Conservation (phyloP, 2,797 vertebrate genomes). For the Cuculus canorus region DNA sequence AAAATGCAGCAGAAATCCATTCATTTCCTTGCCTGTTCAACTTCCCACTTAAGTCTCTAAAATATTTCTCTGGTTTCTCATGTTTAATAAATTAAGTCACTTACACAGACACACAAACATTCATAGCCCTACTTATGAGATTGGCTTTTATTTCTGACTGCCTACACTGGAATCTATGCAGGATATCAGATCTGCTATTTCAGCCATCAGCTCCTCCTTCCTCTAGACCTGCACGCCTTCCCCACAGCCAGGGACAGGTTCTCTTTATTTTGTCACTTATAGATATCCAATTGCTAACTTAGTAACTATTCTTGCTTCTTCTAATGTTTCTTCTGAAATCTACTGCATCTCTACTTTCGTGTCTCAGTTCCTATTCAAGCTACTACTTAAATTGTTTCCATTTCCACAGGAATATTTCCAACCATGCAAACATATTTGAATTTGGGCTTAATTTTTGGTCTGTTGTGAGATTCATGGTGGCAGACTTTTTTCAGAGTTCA, state of each 20-base stretch:
- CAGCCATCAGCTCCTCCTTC: background rate
- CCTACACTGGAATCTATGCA: background rate
- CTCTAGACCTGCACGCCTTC: background rate
- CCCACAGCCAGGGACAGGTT: background rate
- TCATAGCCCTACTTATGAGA: background rate
- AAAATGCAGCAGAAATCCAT: background rate
- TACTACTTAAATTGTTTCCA: background rate
- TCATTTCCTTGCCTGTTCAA: background rate
- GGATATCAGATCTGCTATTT: background rate
- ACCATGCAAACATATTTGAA: background rate
- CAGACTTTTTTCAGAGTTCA: background rate
- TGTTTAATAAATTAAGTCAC: background rate
- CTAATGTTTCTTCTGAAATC: background rate
- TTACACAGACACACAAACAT: background rate
- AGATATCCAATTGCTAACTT: background rate
- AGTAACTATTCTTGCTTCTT: background rate
- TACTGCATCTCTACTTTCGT: background rate
- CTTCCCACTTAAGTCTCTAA: background rate
- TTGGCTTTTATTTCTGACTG: background rate
- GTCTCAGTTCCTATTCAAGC: background rate
- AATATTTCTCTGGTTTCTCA: background rate
- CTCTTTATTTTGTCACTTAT: background rate
- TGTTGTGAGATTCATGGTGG: background rate
- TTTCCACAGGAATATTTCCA: background rate
- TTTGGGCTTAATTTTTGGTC: background rate